phyloP scores from a whole-genome alignment of 2,113 vertebrate species.

The Coracopsis vasa region DNA sequence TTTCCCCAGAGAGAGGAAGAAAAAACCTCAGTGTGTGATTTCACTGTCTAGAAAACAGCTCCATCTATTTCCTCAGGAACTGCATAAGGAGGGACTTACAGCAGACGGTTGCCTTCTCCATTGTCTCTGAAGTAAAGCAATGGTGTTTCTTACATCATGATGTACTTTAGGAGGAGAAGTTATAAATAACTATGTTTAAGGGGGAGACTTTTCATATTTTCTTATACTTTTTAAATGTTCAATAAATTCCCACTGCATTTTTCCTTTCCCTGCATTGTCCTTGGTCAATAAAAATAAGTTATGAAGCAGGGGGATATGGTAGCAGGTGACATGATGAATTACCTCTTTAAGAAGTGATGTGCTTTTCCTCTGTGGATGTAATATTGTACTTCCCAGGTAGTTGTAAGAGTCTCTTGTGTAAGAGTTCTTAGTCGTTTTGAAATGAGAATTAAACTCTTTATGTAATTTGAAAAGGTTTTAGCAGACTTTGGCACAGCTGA shows the following conservation, averaged over 20 bases:
- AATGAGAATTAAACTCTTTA: not conserved
- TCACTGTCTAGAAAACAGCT: not conserved
- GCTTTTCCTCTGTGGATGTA: not conserved
- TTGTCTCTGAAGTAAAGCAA: not conserved
- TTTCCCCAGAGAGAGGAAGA: not conserved
- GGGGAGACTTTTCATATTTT: not conserved
- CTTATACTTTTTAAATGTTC: not conserved
- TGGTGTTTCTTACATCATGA: not conserved
- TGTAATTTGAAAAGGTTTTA: not conserved
- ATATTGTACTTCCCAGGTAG: not conserved
- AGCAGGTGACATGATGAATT: conserved; percentile 19
- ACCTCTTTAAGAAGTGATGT: not conserved
- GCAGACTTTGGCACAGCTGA: not conserved
- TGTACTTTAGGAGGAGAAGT: conserved; percentile 8
- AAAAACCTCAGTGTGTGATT: not conserved
- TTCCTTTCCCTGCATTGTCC: conserved; percentile 13
- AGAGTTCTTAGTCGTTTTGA: not conserved
- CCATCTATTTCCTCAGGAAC: not conserved
- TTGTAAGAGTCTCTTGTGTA: not conserved
- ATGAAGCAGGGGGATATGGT: not conserved
- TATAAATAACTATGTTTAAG: conserved; percentile 31
- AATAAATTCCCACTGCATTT: conserved; percentile 15
- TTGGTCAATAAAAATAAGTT: conserved; percentile 58
- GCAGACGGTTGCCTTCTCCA: not conserved
- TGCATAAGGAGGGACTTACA: not conserved